Base-by-base conservation (phyloP, 37 sponge, comb jelly and placozoan genomes). In the Spongilla lacustris region DNA sequence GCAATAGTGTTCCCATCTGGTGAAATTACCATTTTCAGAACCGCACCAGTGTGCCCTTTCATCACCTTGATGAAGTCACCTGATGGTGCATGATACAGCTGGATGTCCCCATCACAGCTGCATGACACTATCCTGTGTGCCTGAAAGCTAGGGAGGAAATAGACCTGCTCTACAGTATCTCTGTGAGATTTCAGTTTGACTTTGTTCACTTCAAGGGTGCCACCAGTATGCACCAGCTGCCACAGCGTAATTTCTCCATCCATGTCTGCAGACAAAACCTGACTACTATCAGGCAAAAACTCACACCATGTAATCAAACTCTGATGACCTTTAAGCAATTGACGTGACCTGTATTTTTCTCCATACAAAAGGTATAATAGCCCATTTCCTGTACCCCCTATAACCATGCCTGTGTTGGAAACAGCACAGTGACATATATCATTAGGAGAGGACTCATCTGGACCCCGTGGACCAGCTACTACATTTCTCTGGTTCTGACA, bases 341-440 rank as follows among this genome's bases (percentile, higher is more conserved):
- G 67, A 13, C 69, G 35, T 14, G 17, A 28, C 13, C 0, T 22
- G 3, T 67, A 31, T 8, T 31, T 77, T 41, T 78, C 73, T 24
- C 86, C 86, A 86, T 86, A 69, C 86, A 79, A 86, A 24, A 86
- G 19, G 14, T 50, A 79, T 2, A 86, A 21, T 11, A 4, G 4
- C 3, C 86, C 86, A 50, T 86, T 29, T 6, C 79, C 79, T 0
- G 86, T 86, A 1, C 86, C 86, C 1, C 86, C 86, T 11, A 86
- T 80, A 48, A 86, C 86, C 31, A 36, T 37, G 22, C 73, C 73
- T 1, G 36, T 48, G 0, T 17, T 50, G 8, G 86, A 86, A 13
- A 86, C 86, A 36, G 86, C 86, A 86, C 86, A 77, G 73, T 69
- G 72, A 30, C 79, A 78, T 28, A 86, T 78, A 26, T 86, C 79